Conservation (phyloP, 23 tunicate genomes). For the Trididemnum miniatum region DNA sequence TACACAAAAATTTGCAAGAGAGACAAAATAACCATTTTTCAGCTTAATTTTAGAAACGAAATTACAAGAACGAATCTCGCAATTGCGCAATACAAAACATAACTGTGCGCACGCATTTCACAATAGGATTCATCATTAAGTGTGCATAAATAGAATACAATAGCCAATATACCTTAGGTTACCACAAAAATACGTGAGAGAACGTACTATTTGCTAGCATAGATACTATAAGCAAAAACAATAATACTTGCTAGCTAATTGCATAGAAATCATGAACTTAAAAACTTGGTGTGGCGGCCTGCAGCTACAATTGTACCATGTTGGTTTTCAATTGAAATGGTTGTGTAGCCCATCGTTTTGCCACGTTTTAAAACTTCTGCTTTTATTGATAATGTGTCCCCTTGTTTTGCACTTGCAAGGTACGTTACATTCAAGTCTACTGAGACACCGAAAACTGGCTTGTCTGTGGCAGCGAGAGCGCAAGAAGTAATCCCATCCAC, state of each 20-base stretch:
- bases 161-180: no score
- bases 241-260: background rate
- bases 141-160: no score
- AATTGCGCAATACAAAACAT: no score
- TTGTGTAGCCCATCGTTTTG: constrained; percentile 63
- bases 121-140: no score
- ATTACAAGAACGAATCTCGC: no score
- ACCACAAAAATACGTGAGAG: no score
- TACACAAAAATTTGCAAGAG: no score
- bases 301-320: constrained; percentile 64
- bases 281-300: constrained; percentile 62
- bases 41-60: no score
- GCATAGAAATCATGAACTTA: background rate
- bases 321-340: constrained; percentile 55
- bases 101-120: no score
- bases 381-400: constrained; percentile 63
- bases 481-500: constrained; percentile 68
- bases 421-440: constrained; percentile 80
- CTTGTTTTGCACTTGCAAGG: constrained; percentile 48
- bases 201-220: no score
- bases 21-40: no score
- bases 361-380: constrained; percentile 75
- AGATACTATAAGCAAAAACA: no score
- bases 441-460: constrained; percentile 62
- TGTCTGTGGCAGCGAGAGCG: constrained; percentile 49